Base-by-base conservation (phyloP, 2,113 vertebrate genomes). In the Chionodraco myersi region DNA sequence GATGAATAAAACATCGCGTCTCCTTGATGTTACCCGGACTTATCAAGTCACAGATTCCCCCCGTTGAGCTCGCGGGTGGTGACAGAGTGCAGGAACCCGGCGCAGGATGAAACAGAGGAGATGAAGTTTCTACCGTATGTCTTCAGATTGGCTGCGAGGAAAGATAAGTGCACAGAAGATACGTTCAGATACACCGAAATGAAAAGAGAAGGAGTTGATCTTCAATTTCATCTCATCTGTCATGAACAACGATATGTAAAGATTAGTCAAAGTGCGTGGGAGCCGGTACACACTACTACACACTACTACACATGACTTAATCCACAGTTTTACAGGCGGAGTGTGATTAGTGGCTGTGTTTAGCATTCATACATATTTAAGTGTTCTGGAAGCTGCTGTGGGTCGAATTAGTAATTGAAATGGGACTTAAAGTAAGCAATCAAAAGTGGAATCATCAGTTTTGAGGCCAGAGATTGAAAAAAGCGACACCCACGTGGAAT, bases 1-100 rank as follows among this genome's bases (percentile, higher is more conserved):
- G 10, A 94, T 95, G 94, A 95, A 95, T 95, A 95, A 95, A 92
- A 94, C 92, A 95, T 95, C 14, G 58, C 49, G 53, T 86, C 88
- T 91, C 88, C 92, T 94, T 95, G 89, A 94, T 93, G 92, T 92
- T 91, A 86, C 89, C 89, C 87, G 78, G 92, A 90, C 90, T 95
- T 93, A 92, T 94, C 91, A 91, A 94, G 94, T 92, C 93, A 88
- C 90, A 88, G 83, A 89, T 88, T 91, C 81, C 81, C 77, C 6
- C 82, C 89, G 89, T 91, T 91, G 89, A 91, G 89, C 79, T 84
- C 59, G 13, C 61, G 21, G 21, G 21, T 8, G 82, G 84, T 90
- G 89, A 86, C 90, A 89, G 75, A 58, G 79, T 41, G 79, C 79
- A 83, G 72, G 85, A 89, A 77, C 82, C 75, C 79, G 56, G 86